Percentiles rank a stretch among this genome's conserved stretches.
These are phyloP conservation scores for Amblyjoppa proteus DNA, from an alignment of 2,888 invertebrate species.

Conservation along the genomic window DNA sequence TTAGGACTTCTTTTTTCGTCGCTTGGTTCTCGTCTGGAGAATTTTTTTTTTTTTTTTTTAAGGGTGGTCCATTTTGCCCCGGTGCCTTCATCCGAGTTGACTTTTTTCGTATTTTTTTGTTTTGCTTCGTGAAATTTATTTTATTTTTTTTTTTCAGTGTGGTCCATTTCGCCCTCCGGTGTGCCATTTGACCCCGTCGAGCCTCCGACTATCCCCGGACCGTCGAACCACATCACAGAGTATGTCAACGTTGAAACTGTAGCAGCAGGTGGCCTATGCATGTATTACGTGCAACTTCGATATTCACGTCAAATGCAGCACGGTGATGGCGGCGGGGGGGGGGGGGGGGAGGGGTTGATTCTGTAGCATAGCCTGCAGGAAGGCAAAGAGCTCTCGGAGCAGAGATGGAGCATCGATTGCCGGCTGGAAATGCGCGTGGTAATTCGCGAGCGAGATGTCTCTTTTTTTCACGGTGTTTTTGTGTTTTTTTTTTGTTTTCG, in stretches of 20 bases:
- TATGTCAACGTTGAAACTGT: not conserved
- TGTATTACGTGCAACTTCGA: conserved; percentile 78
- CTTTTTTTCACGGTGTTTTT: conserved; percentile 1
- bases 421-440: not conserved
- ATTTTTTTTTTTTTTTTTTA: no score
- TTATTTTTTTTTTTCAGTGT: no score
- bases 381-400: conserved; percentile 19
- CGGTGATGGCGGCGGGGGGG: conserved; percentile 85
- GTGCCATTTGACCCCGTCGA: no score
- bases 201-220: no score
- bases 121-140: no score
- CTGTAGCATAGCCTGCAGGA: conserved; percentile 46
- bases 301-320: conserved; percentile 86
- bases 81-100: no score
- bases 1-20: no score
- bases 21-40: no score
- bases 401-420: conserved; percentile 26
- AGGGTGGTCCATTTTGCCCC: no score
- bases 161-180: no score
- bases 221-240: not conserved
- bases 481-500: not conserved
- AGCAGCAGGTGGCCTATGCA: not conserved
- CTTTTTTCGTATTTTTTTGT: no score
- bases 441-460: conserved; percentile 1
- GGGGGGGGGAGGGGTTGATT: conserved; percentile 39